Base-by-base conservation (phyloP, 1,140 invertebrate species). In the Araneus ventricosus region DNA sequence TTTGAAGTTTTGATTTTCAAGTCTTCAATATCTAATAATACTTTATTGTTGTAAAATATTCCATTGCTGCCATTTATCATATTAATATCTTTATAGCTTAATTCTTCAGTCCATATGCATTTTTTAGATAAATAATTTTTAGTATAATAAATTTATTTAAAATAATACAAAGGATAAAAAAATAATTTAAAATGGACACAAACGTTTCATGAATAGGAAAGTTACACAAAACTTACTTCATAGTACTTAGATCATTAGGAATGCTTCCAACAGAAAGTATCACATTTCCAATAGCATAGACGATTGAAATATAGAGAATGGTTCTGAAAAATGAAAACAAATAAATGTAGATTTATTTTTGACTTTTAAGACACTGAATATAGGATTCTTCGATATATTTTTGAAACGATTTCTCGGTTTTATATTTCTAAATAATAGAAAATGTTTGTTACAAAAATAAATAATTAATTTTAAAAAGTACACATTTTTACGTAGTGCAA, bases 281-380 rank as follows among this genome's bases (percentile, higher is more conserved):
- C 5, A 98, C 95, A 95, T 97, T 98, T 41, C 99, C 99, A 39
- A 97, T 27, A 0, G 97, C 97, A 95, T 99, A 99, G 24, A 99
- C 96, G 45, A 99, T 96, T 10, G 98, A 99, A 61, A 94, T 94
- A 27, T 94, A 94, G 3, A 94, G 41, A 27, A 94, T 94, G 6
- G 94, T 94, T 94, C 97, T 96, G 95, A 84, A 96, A 95, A 93
- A 75, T 30, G 27, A 20, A 30, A 84, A 67, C 7, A 57, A 63
- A 61, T 6, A 30, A 17, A 27, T 8, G 7, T 30, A 67, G 0
- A 30, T 52, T 52, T 52, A 17, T 1, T 52, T 14, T 0, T 0
- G 45, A 14, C 17, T 52, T 63, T 22, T 41, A 30, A 24, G 22
- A 61, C 59, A 5, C 22, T n/a, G n/a, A n/a, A n/a, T n/a, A n/a